Percentiles rank a stretch among this genome's conserved stretches.
These are phyloP conservation scores for Varroa destructor DNA, from an alignment of 1,140 invertebrate species.

Conservation along the genomic window DNA sequence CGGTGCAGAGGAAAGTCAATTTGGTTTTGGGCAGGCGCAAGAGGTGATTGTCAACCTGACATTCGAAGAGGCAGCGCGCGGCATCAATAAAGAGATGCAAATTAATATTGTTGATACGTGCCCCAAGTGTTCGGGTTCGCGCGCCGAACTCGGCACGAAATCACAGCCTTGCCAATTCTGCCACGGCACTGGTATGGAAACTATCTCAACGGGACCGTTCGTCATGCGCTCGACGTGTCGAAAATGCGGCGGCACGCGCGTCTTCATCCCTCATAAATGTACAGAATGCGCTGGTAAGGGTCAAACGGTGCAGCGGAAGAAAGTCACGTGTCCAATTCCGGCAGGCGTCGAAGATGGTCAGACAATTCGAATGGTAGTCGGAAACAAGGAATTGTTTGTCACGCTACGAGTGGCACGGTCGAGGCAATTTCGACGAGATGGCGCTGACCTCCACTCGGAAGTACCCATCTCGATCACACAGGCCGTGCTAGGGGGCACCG, in stretches of 20 bases:
- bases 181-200: slow-evolving; percentile 86
- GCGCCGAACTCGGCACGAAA: slow-evolving; percentile 75
- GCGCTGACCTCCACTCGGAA: slow-evolving; percentile 83
- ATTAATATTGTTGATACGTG: slow-evolving; percentile 87
- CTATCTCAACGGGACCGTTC: slow-evolving; percentile 60
- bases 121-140: slow-evolving; percentile 66
- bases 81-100: slow-evolving; percentile 80
- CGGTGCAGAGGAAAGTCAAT: slow-evolving; percentile 69
- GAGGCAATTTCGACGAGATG: slow-evolving; percentile 77
- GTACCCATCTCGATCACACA: slow-evolving; percentile 71
- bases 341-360: slow-evolving; percentile 93
- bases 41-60: slow-evolving; percentile 77
- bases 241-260: slow-evolving; percentile 71
- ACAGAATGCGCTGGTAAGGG: slow-evolving; percentile 85
- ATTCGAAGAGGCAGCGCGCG: slow-evolving; percentile 88
- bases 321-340: slow-evolving; percentile 84
- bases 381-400: slow-evolving; percentile 71
- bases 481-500: slow-evolving; percentile 79
- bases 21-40: slow-evolving; percentile 77
- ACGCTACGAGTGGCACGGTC: slow-evolving; percentile 83
- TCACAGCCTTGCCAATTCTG: slow-evolving; percentile 73
- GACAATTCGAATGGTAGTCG: slow-evolving; percentile 80
- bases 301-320: slow-evolving; percentile 70
- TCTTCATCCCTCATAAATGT: slow-evolving; percentile 81
- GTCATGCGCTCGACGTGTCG: slow-evolving; percentile 92